phyloP scores from a whole-genome alignment of 2,888 invertebrate species.

The Andrena trimmerana region DNA sequence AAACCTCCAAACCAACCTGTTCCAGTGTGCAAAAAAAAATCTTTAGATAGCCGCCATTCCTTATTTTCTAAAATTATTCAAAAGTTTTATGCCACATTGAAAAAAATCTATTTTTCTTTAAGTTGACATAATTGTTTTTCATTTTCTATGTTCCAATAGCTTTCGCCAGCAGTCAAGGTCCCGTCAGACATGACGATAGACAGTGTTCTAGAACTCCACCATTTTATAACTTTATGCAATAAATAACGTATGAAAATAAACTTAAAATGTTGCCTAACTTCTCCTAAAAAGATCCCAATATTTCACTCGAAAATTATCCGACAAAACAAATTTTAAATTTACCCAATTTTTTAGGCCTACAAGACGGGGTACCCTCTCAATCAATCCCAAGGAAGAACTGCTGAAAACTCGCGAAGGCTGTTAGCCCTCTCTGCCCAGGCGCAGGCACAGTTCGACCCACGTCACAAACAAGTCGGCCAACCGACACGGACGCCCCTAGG shows the following conservation, averaged over 20 bases:
- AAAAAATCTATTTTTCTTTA: not conserved
- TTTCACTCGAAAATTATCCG: too few relatives aligned
- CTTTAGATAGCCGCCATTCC: not conserved
- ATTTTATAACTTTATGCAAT: not conserved
- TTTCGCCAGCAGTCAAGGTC: not conserved
- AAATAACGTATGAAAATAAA: too few relatives aligned
- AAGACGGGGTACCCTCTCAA: too few relatives aligned
- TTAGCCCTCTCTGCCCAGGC: slow-evolving; percentile 4
- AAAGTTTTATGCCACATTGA: not conserved
- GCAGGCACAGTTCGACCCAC: slow-evolving; percentile 15
- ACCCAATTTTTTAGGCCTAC: too few relatives aligned
- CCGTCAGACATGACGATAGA: not conserved
- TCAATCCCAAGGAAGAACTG: too few relatives aligned
- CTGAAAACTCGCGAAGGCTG: not conserved
- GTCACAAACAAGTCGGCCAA: slow-evolving; percentile 40
- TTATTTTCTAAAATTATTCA: not conserved
- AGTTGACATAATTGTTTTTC: not conserved
- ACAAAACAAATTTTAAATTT: not conserved
- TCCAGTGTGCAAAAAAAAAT: too few relatives aligned
- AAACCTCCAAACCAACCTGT: too few relatives aligned
- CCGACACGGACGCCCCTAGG: slow-evolving; percentile 6
- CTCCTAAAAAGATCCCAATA: too few relatives aligned
- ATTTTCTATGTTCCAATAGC: not conserved
- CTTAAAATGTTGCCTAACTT: too few relatives aligned
- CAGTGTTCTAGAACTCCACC: not conserved